Base-by-base conservation (phyloP, 2,113 vertebrate genomes). In the Sorex fumeus region DNA sequence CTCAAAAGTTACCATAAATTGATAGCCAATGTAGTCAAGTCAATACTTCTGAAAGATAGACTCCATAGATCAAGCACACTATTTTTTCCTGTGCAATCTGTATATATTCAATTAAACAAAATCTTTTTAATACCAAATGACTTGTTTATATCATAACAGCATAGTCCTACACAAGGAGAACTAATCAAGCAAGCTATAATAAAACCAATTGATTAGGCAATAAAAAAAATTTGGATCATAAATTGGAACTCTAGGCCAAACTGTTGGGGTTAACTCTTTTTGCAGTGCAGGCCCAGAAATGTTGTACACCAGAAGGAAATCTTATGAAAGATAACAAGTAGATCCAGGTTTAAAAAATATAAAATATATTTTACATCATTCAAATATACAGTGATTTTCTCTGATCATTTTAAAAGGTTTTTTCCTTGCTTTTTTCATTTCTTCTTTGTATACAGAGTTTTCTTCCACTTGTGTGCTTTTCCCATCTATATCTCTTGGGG, bases 401-500 rank as follows among this genome's bases (percentile, higher is more conserved):
- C 40, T 76, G 21, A 16, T 71, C 21, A 36, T 27, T 85, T 71
- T 7, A 90, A 95, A 76, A 69, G 32, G 67, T 87, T 94, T 69
- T 67, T 67, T 36, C 13, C 50, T 69, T 87, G 34, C 18, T 45
- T 47, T 30, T 64, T 57, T 47, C 57, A 50, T 82, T 72, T 66
- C 47, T 62, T 70, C 27, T 8, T 43, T n/a, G 12, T 57, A 2
- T 78, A 53, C 15, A 27, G 28, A 40, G 57, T 19, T 60, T 13
- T 79, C 28, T 85, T 77, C 43, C n/a, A 45, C 27, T 3, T 15
- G 30, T 84, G 3, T 77, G 43, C 8, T 47, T 90, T 90, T 95
- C 27, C 18, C 27, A 47, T 84, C 62, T 79, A 71, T 15, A 5
- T 21, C 57, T 60, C 57, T 60, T 60, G 18, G 57, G 57, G 8